Conservation (phyloP, 2,888 invertebrate genomes). For the Ennomos quercinarius region DNA sequence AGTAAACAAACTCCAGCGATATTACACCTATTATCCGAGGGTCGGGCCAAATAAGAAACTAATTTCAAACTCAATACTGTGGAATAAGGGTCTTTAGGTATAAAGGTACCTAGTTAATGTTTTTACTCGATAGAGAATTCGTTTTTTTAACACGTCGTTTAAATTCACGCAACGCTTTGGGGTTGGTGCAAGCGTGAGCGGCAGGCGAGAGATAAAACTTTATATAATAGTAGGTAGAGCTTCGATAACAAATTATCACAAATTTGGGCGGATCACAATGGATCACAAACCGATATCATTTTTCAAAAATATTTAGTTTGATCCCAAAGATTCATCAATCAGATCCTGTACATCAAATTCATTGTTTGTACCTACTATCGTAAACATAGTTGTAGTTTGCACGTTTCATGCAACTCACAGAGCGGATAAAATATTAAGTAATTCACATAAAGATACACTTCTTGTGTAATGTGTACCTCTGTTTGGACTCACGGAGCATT, state of each 20-base stretch:
- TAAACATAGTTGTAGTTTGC: no score
- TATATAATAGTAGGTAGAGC: background rate
- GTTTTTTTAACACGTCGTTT: constrained; percentile 66
- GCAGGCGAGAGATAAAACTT: constrained; percentile 21
- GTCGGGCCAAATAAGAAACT: constrained; percentile 44
- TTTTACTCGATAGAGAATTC: constrained; percentile 58
- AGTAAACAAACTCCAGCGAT: constrained; percentile 39
- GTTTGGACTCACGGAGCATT: no score
- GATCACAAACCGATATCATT: no score
- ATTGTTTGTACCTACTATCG: no score
- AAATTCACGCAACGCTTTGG: constrained; percentile 58
- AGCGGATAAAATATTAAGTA: no score
- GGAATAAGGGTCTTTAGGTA: constrained; percentile 44
- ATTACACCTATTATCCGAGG: constrained; percentile 30
- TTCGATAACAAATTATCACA: background rate
- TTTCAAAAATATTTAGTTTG: no score
- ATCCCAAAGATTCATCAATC: no score
- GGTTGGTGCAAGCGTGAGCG: constrained; percentile 14
- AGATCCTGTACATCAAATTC: no score
- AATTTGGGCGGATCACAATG: no score
- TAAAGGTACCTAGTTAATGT: constrained; percentile 56
- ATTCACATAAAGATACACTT: no score
- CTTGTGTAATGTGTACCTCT: no score
- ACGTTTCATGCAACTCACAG: no score
- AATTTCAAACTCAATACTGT: constrained; percentile 48